Evolutionary conservation across 2,888 invertebrate species (phyloP).

Genomic region (Ophioninae sp.): DNA sequence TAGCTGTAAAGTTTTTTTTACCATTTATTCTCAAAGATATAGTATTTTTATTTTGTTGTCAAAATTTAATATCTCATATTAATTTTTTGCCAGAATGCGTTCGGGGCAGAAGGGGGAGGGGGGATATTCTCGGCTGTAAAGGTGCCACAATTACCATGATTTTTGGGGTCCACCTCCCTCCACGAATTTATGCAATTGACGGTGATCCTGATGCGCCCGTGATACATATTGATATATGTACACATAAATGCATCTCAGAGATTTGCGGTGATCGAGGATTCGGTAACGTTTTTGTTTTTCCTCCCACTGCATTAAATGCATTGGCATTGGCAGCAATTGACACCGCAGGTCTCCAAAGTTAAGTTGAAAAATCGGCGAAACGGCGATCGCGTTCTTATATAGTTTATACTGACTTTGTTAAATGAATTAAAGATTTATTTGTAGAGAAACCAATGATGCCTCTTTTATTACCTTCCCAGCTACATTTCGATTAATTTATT

Average conservation of each 20-base stretch:
- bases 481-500: not conserved
- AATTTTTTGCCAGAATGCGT: not conserved
- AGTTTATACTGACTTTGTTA: not conserved
- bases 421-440: conserved; percentile 5
- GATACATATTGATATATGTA: not conserved
- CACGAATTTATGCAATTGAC: not conserved
- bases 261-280: no score
- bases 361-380: not conserved
- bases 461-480: not conserved
- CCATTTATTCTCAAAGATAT: not conserved
- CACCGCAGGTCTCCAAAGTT: not conserved
- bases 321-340: not conserved
- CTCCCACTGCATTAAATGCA: no score
- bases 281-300: no score
- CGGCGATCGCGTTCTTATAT: not conserved
- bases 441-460: not conserved
- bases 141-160: not conserved
- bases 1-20: conserved; percentile 17
- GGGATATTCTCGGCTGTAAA: not conserved
- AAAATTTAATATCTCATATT: not conserved
- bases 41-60: conserved; percentile 20
- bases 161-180: not conserved
- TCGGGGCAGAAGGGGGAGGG: no score
- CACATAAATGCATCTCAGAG: not conserved
- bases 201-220: not conserved